Base-by-base conservation (phyloP, 2,888 invertebrate genomes). In the Eilema depressum region DNA sequence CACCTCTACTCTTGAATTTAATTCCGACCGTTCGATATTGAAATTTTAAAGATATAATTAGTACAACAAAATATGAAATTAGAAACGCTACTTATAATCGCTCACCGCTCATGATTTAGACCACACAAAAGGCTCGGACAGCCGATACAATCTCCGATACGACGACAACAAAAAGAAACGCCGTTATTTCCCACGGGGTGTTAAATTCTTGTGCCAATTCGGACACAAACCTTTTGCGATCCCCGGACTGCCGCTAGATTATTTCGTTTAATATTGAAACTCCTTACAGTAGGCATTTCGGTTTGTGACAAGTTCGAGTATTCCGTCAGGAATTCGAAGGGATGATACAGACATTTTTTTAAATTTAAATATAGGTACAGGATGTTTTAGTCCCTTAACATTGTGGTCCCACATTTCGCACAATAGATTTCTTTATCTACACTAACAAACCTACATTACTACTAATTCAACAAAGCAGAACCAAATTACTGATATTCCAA, bases 121-220 rank as follows among this genome's bases (percentile, higher is more conserved):
- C 79, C 84, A 56, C 62, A 71, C 66, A 70, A 70, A 79, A 74
- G 64, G 63, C 76, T 81, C 83, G 86, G 84, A 85, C 87, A 84
- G 83, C 86, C 90, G 91, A 89, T 91, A 90, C 90, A 86, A 90
- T 91, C 90, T 91, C 88, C 89, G 85, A 87, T 89, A 86, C 86
- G 88, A 82, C 76, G 81, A 84, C 87, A 84, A 87, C 89, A 91
- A 90, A 91, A 91, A 91, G 91, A 90, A 90, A 86, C 86, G 86
- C 92, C 89, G 92, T 92, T 92, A 93, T 93, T 93, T 93, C 93
- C 93, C 94, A 93, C 93, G 93, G 91, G 90, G 89, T 87, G 87
- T 86, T 86, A 89, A 91, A 91, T 89, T 90, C 85, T 82, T 83
- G 81, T 76, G 82, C 81, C 81, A 81, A 82, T 84, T 84, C 82